Evolutionary conservation across 1,140 invertebrate species (phyloP), one percentile per base, ranked within the genome.

Genomic region (Calycopis cecrops): DNA sequence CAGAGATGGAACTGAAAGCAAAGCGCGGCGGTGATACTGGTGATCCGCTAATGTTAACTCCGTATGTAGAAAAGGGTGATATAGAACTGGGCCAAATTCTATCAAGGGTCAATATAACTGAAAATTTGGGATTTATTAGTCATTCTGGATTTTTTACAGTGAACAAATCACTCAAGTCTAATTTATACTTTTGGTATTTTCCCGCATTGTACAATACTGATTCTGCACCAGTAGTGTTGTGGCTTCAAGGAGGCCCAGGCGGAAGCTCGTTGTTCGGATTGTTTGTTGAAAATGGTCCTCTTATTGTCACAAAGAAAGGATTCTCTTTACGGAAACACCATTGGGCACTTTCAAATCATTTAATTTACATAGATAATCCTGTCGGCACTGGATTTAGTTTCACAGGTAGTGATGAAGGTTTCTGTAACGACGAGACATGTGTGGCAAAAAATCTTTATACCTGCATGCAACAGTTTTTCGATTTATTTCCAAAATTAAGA

Each of bases 331-430:
- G 92, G 57, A 88, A 91, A 67, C 91, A 91, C 65, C 90, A 93
- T 7, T 97, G 95, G 95, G 92, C 90, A 42, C 73, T 88, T 1
- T 88, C 89, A n/a, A 91, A 93, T 71, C 91, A 93, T 67, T 71
- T 96, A 48, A 82, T 97, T 9, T 96, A 93, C 64, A 93, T 96
- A 61, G 95, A 97, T 73, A 96, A 94, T 73, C 96, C 96, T 11
- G 94, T 94, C 4, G 94, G 94, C 3, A 92, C 94, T 42, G 93
- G 93, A 9, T 94, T 90, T 63, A 94, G 93, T 80, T 94, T 93
- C 60, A 94, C 93, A 4, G 81, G 90, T 4, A 59, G 89, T 56
- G 82, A 91, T 2, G 75, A 76, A 42, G 91, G 92, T 11, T 92
- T 92, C 74, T 89, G 89, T 17, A 87, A 74, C 47, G 90, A 92